A percentile compares a stretch with the other conserved stretches of the same genome.
Evolutionary conservation across 1,140 invertebrate genomes (phyloP).

Genomic region (Sitodiplosis mosellana): DNA sequence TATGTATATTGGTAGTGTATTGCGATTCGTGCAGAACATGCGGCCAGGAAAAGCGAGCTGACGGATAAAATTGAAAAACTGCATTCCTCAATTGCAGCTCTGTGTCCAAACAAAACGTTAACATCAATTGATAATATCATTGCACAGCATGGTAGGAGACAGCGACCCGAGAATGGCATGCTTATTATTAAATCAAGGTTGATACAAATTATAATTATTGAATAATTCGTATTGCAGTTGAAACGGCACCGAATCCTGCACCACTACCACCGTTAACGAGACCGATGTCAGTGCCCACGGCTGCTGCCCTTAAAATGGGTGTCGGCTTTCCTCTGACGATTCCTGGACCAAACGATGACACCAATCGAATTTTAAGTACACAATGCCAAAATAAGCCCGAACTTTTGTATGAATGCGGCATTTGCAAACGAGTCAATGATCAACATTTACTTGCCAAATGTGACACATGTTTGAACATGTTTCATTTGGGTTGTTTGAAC

Average conservation of each 20-base stretch:
- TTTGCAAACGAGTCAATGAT: conserved; percentile 62
- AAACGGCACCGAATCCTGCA: conserved; percentile 18
- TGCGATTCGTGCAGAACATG: conserved; percentile 17
- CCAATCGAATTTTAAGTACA: conserved; percentile 33
- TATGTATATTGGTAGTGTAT: too few species aligned
- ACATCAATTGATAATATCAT: conserved; percentile 29
- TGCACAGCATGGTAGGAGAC: conserved; percentile 7
- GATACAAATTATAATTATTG: too few species aligned
- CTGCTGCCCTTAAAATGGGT: conserved; percentile 62
- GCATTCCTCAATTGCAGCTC: conserved; percentile 34
- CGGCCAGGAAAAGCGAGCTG: conserved; percentile 22
- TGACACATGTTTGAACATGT: conserved; percentile 75
- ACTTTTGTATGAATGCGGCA: conserved; percentile 45
- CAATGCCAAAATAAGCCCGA: conserved; percentile 7
- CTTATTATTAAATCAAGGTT: too few species aligned
- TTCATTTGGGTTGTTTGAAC: conserved; percentile 84
- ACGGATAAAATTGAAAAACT: conserved; percentile 33
- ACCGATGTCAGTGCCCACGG: conserved; percentile 51
- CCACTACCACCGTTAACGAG: conserved; percentile 20
- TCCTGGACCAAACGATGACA: conserved; percentile 29
- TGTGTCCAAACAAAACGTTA: conserved; percentile 35
- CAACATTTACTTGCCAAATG: conserved; percentile 83
- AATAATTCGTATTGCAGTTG: too few species aligned
- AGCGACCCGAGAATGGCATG: too few species aligned
- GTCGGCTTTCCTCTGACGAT: conserved; percentile 55